Evolutionary conservation across 2,113 vertebrate genomes (phyloP).

Genomic region (Rhodinocichla rosea): DNA sequence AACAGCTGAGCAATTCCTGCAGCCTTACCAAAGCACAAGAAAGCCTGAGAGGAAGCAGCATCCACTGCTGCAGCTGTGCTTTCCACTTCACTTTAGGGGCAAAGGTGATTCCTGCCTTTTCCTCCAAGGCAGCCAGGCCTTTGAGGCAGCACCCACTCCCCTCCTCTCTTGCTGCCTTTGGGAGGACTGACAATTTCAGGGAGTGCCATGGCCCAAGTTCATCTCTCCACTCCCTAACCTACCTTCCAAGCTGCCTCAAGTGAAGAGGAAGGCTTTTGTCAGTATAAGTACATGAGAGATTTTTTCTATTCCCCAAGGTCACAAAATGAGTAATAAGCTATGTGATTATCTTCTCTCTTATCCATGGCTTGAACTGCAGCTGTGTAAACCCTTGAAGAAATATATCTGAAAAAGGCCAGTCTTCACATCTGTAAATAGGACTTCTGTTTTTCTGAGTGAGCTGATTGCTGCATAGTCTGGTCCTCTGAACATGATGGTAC

Average conservation of each 20-base stretch:
- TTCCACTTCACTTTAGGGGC: not conserved
- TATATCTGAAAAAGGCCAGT: not conserved
- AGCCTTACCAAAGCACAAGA: not conserved
- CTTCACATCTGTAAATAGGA: not conserved
- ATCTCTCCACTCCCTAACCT: not conserved
- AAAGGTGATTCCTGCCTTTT: not conserved
- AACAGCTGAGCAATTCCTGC: not conserved
- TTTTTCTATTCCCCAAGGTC: not conserved
- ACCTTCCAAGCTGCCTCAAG: not conserved
- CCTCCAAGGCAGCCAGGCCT: not conserved
- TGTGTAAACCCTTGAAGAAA: conserved; percentile 8
- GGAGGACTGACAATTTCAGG: not conserved
- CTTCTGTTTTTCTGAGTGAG: not conserved
- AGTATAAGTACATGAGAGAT: not conserved
- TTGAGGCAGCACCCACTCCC: not conserved
- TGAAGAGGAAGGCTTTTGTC: not conserved
- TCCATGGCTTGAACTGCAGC: not conserved
- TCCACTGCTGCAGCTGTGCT: not conserved
- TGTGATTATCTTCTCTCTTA: not conserved
- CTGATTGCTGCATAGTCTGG: not conserved
- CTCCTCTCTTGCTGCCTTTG: not conserved
- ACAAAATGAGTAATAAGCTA: not conserved
- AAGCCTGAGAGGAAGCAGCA: not conserved
- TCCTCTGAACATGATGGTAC: not conserved
- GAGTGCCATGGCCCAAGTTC: not conserved